These are phyloP conservation scores for Indicator maculatus DNA, from an alignment of 2,113 vertebrate genomes.

Conservation along the genomic window DNA sequence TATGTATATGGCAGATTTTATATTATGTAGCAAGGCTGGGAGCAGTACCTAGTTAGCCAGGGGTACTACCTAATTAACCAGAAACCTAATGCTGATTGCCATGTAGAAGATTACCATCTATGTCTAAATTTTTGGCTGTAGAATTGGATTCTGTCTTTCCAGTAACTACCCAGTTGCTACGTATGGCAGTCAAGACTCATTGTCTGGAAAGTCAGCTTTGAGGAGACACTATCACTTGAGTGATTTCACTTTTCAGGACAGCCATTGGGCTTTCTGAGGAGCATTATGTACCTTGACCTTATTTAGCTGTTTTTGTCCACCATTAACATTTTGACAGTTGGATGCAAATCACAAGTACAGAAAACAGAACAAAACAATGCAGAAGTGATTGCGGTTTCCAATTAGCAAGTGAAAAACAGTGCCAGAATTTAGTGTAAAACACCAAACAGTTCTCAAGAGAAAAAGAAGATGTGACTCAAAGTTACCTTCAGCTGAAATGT, in stretches of 20 bases:
- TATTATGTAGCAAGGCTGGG: neutral
- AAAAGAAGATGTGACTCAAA: constrained; percentile 15
- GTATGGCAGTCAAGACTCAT: neutral
- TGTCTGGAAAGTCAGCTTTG: neutral
- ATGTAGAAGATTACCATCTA: neutral
- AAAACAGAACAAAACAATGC: constrained; percentile 1
- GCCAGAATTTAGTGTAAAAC: constrained; percentile 24
- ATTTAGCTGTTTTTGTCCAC: neutral
- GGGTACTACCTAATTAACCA: neutral
- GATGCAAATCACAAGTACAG: neutral
- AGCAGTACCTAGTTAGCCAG: neutral
- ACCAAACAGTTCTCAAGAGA: constrained; percentile 27
- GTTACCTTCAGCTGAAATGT: constrained; percentile 26
- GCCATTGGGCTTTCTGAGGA: neutral
- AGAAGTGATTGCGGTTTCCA: constrained; percentile 1
- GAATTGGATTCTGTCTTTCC: neutral
- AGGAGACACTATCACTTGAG: neutral
- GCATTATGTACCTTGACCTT: neutral
- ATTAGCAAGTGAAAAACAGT: constrained; percentile 28
- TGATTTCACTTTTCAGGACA: neutral
- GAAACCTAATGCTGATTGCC: neutral
- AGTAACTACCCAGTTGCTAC: neutral
- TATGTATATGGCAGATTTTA: neutral
- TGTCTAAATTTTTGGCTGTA: neutral
- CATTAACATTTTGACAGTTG: neutral